Evolutionary conservation across 1,140 invertebrate genomes (phyloP).

Genomic region (Bombus impatiens): DNA sequence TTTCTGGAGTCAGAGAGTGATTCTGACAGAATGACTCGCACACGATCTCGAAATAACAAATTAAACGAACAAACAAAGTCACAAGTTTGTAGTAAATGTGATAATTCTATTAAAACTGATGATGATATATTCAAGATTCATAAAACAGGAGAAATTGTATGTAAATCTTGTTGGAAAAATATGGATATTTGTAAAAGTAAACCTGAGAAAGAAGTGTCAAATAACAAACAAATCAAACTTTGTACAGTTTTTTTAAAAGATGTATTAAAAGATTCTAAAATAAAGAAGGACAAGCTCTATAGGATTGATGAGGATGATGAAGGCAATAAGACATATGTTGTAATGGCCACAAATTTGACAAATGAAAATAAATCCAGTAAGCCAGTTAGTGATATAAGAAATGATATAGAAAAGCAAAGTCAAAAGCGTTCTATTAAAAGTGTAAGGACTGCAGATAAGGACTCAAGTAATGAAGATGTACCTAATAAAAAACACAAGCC

Average conservation of each 20-base stretch:
- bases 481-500: constrained; percentile 12
- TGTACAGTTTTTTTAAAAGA: constrained; percentile 77
- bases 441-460: not conserved
- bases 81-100: constrained; percentile 71
- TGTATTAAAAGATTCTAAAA: constrained; percentile 58
- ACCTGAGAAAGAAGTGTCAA: constrained; percentile 24
- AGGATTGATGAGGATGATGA: constrained; percentile 65
- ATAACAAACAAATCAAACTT: constrained; percentile 60
- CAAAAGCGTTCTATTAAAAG: not conserved
- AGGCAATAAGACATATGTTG: constrained; percentile 61
- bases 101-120: constrained; percentile 51
- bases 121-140: constrained; percentile 73
- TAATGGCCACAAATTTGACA: constrained; percentile 58
- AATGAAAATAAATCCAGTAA: constrained; percentile 14
- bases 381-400: not conserved
- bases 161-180: constrained; percentile 74
- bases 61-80: not conserved
- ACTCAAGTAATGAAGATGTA: not conserved
- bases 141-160: constrained; percentile 69
- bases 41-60: not conserved
- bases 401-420: not conserved
- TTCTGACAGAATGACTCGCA: not conserved
- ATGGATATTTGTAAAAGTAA: constrained; percentile 60
- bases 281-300: constrained; percentile 38
- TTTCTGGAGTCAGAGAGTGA: constrained; percentile 68